Conservation (phyloP, 2,888 invertebrate genomes). For the Microctonus hyperodae region DNA sequence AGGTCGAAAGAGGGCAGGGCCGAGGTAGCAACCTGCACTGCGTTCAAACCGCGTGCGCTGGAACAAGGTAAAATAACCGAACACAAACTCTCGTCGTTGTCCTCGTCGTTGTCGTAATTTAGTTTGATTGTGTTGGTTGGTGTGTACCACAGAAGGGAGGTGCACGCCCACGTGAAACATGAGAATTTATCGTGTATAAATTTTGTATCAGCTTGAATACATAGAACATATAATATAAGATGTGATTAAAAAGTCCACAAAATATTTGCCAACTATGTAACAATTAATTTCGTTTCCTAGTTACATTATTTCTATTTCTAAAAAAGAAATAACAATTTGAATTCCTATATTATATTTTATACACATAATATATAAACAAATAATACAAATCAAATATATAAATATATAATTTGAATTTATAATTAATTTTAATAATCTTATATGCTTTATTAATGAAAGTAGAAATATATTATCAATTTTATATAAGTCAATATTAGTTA, state of each 20-base stretch:
- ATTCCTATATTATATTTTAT: background rate
- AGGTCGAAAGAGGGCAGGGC: constrained; percentile 41
- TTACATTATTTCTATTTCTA: background rate
- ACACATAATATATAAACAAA: no score
- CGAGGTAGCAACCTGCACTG: constrained; percentile 35
- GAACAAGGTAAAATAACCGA: constrained; percentile 34
- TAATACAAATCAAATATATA: no score
- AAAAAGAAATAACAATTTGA: background rate
- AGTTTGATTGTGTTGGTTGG: constrained; percentile 36
- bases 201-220: constrained; percentile 39
- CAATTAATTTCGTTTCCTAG: background rate
- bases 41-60: constrained; percentile 38
- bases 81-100: constrained; percentile 34
- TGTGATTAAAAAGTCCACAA: constrained; percentile 19
- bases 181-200: constrained; percentile 47
- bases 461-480: background rate
- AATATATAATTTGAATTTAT: no score
- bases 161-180: constrained; percentile 48
- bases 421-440: no score
- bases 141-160: constrained; percentile 38
- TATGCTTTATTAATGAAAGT: no score
- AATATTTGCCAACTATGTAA: background rate
- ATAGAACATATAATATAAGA: no score
- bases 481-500: background rate
- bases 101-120: constrained; percentile 50